Conservation (phyloP, 2,888 invertebrate species). For the Leptinotarsa tumamoca region DNA sequence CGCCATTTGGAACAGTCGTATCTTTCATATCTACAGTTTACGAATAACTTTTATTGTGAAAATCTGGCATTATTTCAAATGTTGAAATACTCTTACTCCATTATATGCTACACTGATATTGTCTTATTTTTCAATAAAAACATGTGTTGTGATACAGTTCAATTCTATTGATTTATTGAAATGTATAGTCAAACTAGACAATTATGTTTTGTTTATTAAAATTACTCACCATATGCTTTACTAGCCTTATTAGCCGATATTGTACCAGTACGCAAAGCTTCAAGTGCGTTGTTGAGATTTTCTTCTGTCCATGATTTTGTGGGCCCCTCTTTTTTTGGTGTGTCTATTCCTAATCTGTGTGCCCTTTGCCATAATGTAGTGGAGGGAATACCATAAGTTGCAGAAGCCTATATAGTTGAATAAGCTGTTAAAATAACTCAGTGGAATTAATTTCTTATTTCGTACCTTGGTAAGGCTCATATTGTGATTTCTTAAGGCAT, state of each 20-base stretch:
- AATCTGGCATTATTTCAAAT: too few relatives aligned
- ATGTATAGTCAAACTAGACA: too few relatives aligned
- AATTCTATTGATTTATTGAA: too few relatives aligned
- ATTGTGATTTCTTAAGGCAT: conserved; percentile 85
- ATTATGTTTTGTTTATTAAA: background rate
- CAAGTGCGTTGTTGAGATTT: conserved; percentile 83
- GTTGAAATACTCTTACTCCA: too few relatives aligned
- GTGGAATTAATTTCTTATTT: background rate
- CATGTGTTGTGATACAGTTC: too few relatives aligned
- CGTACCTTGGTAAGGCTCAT: conserved; percentile 88
- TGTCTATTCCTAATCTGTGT: conserved; percentile 89
- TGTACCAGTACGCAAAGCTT: conserved; percentile 84
- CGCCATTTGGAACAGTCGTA: too few relatives aligned
- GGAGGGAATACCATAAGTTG: conserved; percentile 89
- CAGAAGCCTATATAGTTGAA: conserved; percentile 71
- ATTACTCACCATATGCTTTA: conserved; percentile 79
- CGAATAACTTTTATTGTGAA: too few relatives aligned
- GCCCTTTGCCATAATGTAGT: conserved; percentile 93
- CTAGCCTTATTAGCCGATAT: conserved; percentile 93
- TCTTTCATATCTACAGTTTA: too few relatives aligned
- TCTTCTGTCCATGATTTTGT: conserved; percentile 91
- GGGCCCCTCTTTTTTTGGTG: conserved; percentile 89
- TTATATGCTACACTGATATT: too few relatives aligned
- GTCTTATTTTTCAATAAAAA: too few relatives aligned
- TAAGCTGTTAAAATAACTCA: background rate